Base-by-base conservation (phyloP, 2,888 invertebrate species). In the Cactoblastis cactorum region DNA sequence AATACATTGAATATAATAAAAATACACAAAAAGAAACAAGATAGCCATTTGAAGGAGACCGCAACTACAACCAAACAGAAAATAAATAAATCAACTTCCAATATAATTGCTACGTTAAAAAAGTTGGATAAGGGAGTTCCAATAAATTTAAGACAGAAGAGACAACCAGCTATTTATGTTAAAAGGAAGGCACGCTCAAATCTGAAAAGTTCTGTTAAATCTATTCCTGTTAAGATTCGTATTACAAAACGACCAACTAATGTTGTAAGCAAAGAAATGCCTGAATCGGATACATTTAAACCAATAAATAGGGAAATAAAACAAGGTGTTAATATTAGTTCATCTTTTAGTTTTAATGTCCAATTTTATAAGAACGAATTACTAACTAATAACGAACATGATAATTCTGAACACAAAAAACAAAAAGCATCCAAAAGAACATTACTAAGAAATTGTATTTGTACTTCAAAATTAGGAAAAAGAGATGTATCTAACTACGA, bases 1-100 rank as follows among this genome's bases (percentile, higher is more conserved):
- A 66, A 45, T 73, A 72, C 50, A 53, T 68, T 49, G 68, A 68
- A 6, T 57, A 61, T 41, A 56, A 63, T 53, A 28, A 39, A 52
- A 46, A 56, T 51, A 50, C 61, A 62, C 14, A 52, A 56, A 53
- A 55, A 18, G 9, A 48, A 50, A 5, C 22, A 48, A n/a, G 49
- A 41, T 19, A 19, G 15, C 15, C 24, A 32, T 37, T 49, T 49
- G 18, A 61, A 43, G 49, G 55, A 62, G 37, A 51, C 55, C 22
- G 59, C 57, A 12, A 54, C 54, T 5, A 11, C 34, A 18, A 56
- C 51, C 15, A 45, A 54, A 28, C 48, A 32, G 8, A 41, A 49
- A 3, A 61, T 56, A 56, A 52, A 49, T 41, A 56, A 45, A 51
- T 59, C 62, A 5, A 51, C 45, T 35, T 58, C 62, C n/a, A 61